Conservation (phyloP, 2,888 invertebrate species). For the Andrena minutula region DNA sequence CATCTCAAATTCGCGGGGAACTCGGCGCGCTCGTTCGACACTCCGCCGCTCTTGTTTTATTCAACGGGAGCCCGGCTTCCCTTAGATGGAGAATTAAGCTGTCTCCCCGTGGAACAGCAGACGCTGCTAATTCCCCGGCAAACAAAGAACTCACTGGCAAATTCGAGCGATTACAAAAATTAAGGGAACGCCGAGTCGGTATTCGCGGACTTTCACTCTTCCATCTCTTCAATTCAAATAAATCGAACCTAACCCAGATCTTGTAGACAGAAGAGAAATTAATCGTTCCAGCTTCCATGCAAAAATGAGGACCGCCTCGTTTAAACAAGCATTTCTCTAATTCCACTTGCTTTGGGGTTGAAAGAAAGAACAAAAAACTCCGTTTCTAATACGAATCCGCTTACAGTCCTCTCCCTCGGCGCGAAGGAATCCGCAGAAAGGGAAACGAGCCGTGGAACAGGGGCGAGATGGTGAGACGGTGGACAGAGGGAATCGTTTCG, state of each 20-base stretch:
- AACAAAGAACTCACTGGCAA: constrained; percentile 26
- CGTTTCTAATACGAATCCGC: constrained; percentile 4
- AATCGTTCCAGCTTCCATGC: neutral
- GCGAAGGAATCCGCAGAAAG: neutral
- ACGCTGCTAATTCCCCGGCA: constrained; percentile 41
- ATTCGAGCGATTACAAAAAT: constrained; percentile 39
- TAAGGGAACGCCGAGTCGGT: neutral
- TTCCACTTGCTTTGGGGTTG: no score
- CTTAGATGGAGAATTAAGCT: constrained; percentile 28
- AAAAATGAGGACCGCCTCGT: no score
- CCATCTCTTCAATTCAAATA: no score
- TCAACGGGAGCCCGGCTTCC: constrained; percentile 11
- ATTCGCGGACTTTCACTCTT: constrained; percentile 5
- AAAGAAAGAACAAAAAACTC: neutral
- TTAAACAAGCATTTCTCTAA: no score
- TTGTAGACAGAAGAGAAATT: neutral
- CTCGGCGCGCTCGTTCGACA: constrained; percentile 32
- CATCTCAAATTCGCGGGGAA: constrained; percentile 43
- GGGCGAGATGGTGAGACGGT: constrained; percentile 10
- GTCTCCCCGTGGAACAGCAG: constrained; percentile 25
- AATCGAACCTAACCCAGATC: no score
- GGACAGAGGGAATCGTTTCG: constrained; percentile 39
- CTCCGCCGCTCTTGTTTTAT: constrained; percentile 37
- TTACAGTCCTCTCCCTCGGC: neutral
- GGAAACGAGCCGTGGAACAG: neutral